Evolutionary conservation across 2,113 vertebrate species (phyloP), one percentile per base, ranked within the genome.

Genomic region (Pitta sordida): DNA sequence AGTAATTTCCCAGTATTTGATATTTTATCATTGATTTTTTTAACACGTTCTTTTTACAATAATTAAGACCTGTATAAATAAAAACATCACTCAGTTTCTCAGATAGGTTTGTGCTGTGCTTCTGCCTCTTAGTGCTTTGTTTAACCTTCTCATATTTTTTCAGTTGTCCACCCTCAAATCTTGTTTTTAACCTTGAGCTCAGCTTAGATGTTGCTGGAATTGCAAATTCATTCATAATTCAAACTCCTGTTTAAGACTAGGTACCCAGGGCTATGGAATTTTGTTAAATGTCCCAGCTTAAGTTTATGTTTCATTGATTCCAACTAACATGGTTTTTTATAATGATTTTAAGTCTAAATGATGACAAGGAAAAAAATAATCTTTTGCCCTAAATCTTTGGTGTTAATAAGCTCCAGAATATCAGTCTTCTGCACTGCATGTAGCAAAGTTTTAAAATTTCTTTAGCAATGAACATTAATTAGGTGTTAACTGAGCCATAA

Each of bases 281-380:
- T 81, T 91, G 79, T 95, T 95, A 90, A 95, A 95, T 96, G 93
- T 87, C 94, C 95, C 63, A 91, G 63, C 69, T 94, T 16, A 34
- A 75, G 56, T 92, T 88, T 90, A 63, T 77, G 46, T 64, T 92
- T 39, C 67, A 48, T 88, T 86, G 37, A 78, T 89, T 93, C 51
- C n/a, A 85, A 51, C 32, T 75, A 86, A 58, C 2, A 1, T 53
- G 49, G 14, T 90, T 88, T 88, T 34, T 70, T 74, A n/a, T n/a
- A 43, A 92, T 48, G 48, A 69, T 75, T 84, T 67, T n/a, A 69
- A 65, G 32, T 62, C 41, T 71, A 29, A 18, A 11, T 67, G 60
- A 60, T 65, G 69, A 81, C 37, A 80, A 79, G 15, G 15, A 64
- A 60, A 86, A 65, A 86, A 74, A 79, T 17, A 39, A 39, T 39